A percentile compares a stretch with the other conserved stretches of the same genome.
These are phyloP conservation scores for Enteromius fasciolatus DNA, from an alignment of 2,797 vertebrate genomes.

Conservation along the genomic window DNA sequence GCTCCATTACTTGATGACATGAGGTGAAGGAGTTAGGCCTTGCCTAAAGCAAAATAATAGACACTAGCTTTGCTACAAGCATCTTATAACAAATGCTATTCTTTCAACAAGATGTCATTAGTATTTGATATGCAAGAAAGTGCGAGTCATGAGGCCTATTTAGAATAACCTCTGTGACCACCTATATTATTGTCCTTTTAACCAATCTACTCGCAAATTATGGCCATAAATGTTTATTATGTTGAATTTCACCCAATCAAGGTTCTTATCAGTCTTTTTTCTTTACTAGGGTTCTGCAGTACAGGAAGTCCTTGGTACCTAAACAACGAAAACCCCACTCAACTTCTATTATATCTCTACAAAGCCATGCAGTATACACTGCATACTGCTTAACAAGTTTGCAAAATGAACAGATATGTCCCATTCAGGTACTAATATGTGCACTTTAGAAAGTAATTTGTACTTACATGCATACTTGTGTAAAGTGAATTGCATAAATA, in stretches of 20 bases:
- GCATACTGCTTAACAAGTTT: background rate
- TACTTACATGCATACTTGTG: background rate
- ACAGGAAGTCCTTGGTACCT: background rate
- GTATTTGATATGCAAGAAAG: background rate
- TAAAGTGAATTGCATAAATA: background rate
- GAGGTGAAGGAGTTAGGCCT: conserved; percentile 49
- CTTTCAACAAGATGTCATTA: background rate
- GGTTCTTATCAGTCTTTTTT: conserved; percentile 13
- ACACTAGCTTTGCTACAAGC: background rate
- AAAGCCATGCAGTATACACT: background rate
- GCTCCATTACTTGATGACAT: conserved; percentile 54
- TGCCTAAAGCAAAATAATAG: background rate
- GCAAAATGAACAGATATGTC: background rate
- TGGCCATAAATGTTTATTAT: conserved; percentile 23
- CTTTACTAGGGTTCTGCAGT: background rate
- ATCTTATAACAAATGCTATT: conserved; percentile 9
- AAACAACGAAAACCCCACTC: background rate
- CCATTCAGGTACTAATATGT: background rate
- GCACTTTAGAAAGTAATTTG: background rate
- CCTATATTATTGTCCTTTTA: background rate
- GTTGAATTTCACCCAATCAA: background rate
- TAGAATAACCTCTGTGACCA: background rate
- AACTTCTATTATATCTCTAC: background rate
- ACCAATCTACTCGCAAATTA: background rate
- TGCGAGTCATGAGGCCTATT: background rate